These are phyloP conservation scores for Olivierus martensii DNA, from an alignment of 1,140 invertebrate species.

Conservation along the genomic window DNA sequence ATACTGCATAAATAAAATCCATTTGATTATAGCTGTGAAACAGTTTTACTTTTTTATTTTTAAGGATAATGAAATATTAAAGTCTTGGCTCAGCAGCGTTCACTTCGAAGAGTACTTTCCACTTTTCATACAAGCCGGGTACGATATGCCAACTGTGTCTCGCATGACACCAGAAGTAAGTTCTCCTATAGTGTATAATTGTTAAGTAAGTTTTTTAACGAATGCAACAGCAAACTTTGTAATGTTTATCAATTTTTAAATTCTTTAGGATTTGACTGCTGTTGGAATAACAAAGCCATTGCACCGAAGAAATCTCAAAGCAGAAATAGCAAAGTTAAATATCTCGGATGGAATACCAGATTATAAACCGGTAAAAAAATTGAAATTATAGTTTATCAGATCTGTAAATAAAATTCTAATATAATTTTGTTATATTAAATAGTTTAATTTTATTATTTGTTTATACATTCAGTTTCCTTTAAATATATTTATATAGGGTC, in stretches of 20 bases:
- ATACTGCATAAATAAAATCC: no score
- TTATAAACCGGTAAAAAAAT: slow-evolving; percentile 19
- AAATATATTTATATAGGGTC: no score
- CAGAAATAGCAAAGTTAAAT: slow-evolving; percentile 86
- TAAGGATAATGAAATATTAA: slow-evolving; percentile 86
- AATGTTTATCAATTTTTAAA: background rate
- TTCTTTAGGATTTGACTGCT: slow-evolving; percentile 46
- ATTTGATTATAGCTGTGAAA: no score
- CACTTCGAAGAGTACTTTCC: slow-evolving; percentile 93
- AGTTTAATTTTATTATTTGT: no score
- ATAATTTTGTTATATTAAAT: no score
- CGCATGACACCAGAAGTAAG: slow-evolving; percentile 90
- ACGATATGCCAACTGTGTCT: slow-evolving; percentile 93
- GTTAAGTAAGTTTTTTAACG: background rate
- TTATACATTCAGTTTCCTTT: no score
- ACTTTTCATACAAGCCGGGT: slow-evolving; percentile 86
- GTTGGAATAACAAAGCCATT: slow-evolving; percentile 91
- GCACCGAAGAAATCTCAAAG: slow-evolving; percentile 87
- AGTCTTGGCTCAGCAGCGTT: slow-evolving; percentile 85
- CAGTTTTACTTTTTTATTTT: no score
- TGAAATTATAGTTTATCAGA: no score
- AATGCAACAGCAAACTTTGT: background rate
- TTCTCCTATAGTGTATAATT: no score
- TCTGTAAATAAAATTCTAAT: no score
- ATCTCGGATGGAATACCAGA: slow-evolving; percentile 74